These are phyloP conservation scores for Schlechtendalia chinensis DNA, from an alignment of 1,140 invertebrate genomes.

Conservation along the genomic window DNA sequence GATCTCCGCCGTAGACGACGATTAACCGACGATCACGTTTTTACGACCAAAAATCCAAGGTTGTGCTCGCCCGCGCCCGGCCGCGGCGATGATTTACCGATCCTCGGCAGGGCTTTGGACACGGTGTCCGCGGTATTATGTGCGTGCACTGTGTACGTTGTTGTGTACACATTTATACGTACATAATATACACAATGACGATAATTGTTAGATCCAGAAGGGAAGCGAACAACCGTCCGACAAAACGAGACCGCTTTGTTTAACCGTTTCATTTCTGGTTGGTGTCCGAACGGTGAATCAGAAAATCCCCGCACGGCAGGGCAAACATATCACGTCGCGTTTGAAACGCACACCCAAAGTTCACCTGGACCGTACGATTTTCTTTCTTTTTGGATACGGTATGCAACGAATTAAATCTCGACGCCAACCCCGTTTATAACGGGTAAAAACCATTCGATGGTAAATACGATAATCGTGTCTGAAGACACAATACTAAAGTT, in stretches of 20 bases:
- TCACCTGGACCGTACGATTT: no score
- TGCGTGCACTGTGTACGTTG: slow-evolving; percentile 4
- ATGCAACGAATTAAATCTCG: not conserved
- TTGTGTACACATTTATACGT: no score
- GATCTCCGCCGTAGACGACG: slow-evolving; percentile 39
- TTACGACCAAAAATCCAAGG: slow-evolving; percentile 42
- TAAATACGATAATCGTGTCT: no score
- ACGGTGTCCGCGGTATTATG: slow-evolving; percentile 7
- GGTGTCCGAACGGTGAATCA: not conserved
- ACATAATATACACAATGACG: not conserved
- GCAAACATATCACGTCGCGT: not conserved
- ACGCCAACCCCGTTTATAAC: not conserved
- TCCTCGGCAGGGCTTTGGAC: slow-evolving; percentile 22
- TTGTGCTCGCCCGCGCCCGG: slow-evolving; percentile 39
- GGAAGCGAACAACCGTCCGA: not conserved
- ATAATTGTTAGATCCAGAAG: slow-evolving; percentile 12
- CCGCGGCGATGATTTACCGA: slow-evolving; percentile 25
- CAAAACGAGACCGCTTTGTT: slow-evolving; percentile 12
- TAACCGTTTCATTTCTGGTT: slow-evolving; percentile 1
- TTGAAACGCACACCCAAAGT: no score
- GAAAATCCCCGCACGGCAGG: not conserved
- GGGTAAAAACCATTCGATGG: not conserved
- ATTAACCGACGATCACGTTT: slow-evolving; percentile 40
- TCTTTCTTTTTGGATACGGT: slow-evolving; percentile 7
- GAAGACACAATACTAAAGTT: not conserved